Evolutionary conservation across 2,888 invertebrate genomes (phyloP), one percentile per base, ranked within the genome.

Genomic region (Erebia ligea): DNA sequence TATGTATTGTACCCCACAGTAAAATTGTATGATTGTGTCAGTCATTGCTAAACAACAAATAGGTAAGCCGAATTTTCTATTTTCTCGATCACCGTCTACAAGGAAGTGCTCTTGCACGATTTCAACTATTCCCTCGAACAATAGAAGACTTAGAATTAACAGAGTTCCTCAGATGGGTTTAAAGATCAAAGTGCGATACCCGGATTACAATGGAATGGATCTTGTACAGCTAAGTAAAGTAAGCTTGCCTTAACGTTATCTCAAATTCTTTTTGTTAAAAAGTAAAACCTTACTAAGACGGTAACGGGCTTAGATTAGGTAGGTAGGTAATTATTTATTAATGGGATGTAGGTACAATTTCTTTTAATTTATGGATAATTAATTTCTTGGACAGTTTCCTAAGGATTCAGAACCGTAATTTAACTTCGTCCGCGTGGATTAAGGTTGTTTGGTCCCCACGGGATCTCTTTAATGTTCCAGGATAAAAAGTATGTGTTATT

Each of bases 151-250:
- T 21, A 19, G 50, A 57, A 57, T 42, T 52, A 66, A 66, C 45
- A 34, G 61, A 45, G 40, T 42, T 64, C n/a, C 34, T 19, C 25
- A 50, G 61, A 59, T 71, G 48, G 48, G 61, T 59, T 71, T 71
- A 57, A 63, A 66, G 45, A 58, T 21, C 64, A 58, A 52, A 67
- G 64, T 57, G 58, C 50, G 50, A 45, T 68, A 71, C 67, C 59
- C 67, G 67, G 71, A 71, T 67, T 71, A 67, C 71, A 50, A 58
- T 45, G 54, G 63, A 68, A 71, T 69, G 63, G 65, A 67, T 63
- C 70, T 25, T 54, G 54, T 25, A 5, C 17, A 40, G 25, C n/a
- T 34, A 34, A 17, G 52, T 52, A 52, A 52, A 62, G n/a, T 21
- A 64, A 64, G 34, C 50, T 52, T 34, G 4, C n/a, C 15, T 10